These are phyloP conservation scores for Serrognathus titanus DNA, from an alignment of 2,888 invertebrate genomes.

Conservation along the genomic window DNA sequence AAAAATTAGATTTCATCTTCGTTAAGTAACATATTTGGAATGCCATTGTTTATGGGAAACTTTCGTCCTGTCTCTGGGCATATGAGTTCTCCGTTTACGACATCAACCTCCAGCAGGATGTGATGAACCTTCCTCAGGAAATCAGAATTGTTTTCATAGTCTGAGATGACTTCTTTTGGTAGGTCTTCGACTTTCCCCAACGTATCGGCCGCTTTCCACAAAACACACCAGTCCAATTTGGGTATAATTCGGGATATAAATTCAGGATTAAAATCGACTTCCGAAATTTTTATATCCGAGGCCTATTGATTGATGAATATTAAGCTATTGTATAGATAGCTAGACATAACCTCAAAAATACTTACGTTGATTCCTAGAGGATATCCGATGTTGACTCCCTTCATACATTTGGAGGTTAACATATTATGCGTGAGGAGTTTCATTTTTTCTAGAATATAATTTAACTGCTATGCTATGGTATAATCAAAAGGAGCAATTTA, in stretches of 20 bases:
- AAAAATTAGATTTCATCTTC: slow-evolving; percentile 81
- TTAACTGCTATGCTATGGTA: background rate
- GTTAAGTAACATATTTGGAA: slow-evolving; percentile 97
- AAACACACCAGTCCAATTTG: slow-evolving; percentile 85
- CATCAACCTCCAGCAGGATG: slow-evolving; percentile 87
- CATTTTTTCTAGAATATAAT: slow-evolving; percentile 58
- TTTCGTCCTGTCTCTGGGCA: slow-evolving; percentile 96
- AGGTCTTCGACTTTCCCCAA: slow-evolving; percentile 77
- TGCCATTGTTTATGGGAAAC: slow-evolving; percentile 94
- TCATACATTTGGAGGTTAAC: slow-evolving; percentile 91
- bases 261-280: slow-evolving; percentile 87
- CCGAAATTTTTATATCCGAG: slow-evolving; percentile 73
- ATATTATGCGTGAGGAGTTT: slow-evolving; percentile 96
- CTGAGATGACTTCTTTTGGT: slow-evolving; percentile 69
- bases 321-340: background rate
- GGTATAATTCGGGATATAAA: slow-evolving; percentile 87
- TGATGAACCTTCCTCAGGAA: slow-evolving; percentile 87
- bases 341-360: slow-evolving; percentile 1
- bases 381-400: slow-evolving; percentile 89
- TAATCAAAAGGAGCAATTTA: no score
- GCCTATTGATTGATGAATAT: slow-evolving; percentile 53
- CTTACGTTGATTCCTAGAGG: slow-evolving; percentile 78
- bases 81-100: slow-evolving; percentile 86
- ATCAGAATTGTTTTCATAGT: slow-evolving; percentile 76
- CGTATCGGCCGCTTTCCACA: slow-evolving; percentile 79